These are phyloP conservation scores for Notothenia coriiceps DNA, from an alignment of 2,113 vertebrate genomes.

Conservation along the genomic window DNA sequence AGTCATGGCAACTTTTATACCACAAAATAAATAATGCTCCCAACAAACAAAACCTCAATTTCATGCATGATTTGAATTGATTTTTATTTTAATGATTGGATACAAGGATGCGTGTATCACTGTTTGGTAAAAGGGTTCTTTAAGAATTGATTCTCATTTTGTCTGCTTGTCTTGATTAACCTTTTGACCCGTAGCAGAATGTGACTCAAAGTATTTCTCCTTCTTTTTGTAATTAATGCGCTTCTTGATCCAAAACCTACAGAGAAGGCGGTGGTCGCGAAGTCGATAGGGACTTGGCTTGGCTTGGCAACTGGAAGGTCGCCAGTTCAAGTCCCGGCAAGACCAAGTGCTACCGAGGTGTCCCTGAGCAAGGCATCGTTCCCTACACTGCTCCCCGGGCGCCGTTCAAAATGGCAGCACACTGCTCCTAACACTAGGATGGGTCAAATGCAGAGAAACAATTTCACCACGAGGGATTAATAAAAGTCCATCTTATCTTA, in stretches of 20 bases:
- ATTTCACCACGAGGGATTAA: too few relatives aligned
- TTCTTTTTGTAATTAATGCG: not conserved
- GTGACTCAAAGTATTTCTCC: not conserved
- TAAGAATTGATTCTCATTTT: not conserved
- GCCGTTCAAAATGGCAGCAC: too few relatives aligned
- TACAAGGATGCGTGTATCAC: constrained; percentile 2
- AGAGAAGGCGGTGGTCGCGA: too few relatives aligned
- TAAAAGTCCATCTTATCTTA: too few relatives aligned
- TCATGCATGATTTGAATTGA: constrained; percentile 33
- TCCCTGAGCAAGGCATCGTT: too few relatives aligned
- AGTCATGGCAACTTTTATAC: not conserved
- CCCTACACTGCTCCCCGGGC: too few relatives aligned
- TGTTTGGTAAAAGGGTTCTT: not conserved
- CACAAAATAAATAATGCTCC: not conserved
- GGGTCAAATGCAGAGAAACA: too few relatives aligned
- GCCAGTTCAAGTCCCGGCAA: too few relatives aligned
- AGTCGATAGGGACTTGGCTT: too few relatives aligned
- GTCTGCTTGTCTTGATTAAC: not conserved
- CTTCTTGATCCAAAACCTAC: not conserved
- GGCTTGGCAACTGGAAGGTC: too few relatives aligned
- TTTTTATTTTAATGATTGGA: constrained; percentile 14
- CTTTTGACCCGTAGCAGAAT: not conserved
- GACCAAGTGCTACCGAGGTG: too few relatives aligned
- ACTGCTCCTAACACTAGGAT: too few relatives aligned
- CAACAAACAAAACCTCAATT: constrained; percentile 14